Evolutionary conservation across 2,113 vertebrate species (phyloP).

Genomic region (Otocyon megalotis): DNA sequence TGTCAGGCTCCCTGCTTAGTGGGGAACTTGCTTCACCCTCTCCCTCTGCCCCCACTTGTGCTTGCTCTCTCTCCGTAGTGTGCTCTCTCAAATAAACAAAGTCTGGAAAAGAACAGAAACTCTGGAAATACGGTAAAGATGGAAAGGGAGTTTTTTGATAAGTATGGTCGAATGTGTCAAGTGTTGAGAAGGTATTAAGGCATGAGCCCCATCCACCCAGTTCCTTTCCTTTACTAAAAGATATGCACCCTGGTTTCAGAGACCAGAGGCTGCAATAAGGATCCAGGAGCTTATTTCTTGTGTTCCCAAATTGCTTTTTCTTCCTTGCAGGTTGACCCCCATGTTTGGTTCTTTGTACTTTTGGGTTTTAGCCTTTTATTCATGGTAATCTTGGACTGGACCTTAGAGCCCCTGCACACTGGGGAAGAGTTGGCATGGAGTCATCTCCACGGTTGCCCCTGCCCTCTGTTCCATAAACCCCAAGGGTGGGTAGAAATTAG

Average conservation of each 20-base stretch:
- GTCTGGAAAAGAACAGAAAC: neutral
- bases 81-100: neutral
- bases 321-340: neutral
- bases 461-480: neutral
- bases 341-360: neutral
- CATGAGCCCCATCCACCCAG: rapidly evolving
- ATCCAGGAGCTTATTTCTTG: neutral
- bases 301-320: neutral
- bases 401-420: neutral
- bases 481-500: neutral
- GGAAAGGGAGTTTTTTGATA: neutral
- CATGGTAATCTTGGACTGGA: neutral
- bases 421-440: neutral
- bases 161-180: neutral
- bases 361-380: neutral
- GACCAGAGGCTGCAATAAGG: neutral
- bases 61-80: neutral
- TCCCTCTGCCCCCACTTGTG: neutral
- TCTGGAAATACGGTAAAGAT: neutral
- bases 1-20: neutral
- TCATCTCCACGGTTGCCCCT: too few relatives aligned
- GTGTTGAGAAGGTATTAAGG: neutral
- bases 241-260: too few relatives aligned
- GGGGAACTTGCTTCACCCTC: neutral
- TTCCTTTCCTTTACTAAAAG: too few relatives aligned